Evolutionary conservation across 2,888 invertebrate species (phyloP), one percentile per base, ranked within the genome.

Genomic region (Andrena bucephala): DNA sequence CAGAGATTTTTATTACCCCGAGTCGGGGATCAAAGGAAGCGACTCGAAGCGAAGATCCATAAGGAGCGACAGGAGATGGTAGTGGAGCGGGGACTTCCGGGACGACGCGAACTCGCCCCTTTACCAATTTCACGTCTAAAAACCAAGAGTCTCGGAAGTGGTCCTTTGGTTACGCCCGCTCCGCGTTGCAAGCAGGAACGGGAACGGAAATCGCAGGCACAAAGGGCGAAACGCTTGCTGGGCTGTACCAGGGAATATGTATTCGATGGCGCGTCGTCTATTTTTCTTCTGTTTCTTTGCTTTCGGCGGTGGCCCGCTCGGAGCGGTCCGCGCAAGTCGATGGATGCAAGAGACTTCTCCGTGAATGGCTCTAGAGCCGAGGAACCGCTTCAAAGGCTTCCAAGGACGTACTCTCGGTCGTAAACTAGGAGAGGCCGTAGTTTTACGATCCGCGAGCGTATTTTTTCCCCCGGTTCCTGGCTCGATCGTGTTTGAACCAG

Each of bases 361-460:
- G 68, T 69, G 36, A 10, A 24, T n/a, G 67, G 65, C 69, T 71
- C 52, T 29, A 31, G 42, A 48, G 24, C 48, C 33, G 8, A 50
- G 42, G 65, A 60, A 52, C 52, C 62, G 70, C 73, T 59, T 82
- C 85, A 85, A 85, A 85, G 77, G 57, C 62, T 66, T 8, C 57
- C 20, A 52, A 69, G 78, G 59, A 82, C 59, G 82, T 77, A 52
- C 79, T 66, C 52, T 65, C 62, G 69, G n/a, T 79, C 65, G 79
- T 85, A 66, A 87, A 86, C 73, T 69, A 75, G 48, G 1, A 24
- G 20, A 20, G 63, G 69, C 33, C 74, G 33, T 68, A 59, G 62
- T 72, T 82, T 81, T 62, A 62, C 67, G 36, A 80, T 42, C 48
- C 52, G 50, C 2, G 8, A 24, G 24, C 20, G 42, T 60, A 48